phyloP scores from a whole-genome alignment of 2,797 vertebrate genomes.

The Poeciliopsis presidionis region DNA sequence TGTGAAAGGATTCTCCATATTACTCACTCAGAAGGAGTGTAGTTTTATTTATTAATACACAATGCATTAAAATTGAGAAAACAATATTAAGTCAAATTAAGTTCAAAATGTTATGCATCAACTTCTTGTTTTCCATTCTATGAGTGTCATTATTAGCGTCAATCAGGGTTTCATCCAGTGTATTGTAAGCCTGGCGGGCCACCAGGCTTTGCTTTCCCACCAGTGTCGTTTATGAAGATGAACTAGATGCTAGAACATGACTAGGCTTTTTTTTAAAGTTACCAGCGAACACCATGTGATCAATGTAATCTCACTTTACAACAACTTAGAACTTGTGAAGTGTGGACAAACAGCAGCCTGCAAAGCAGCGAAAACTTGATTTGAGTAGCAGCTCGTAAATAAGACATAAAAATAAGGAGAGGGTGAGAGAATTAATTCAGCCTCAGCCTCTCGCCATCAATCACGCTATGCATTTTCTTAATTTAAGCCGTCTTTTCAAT shows the following conservation, averaged over 20 bases:
- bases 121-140: no score
- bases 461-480: not conserved
- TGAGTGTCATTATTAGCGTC: no score
- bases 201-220: no score
- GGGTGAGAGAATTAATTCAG: not conserved
- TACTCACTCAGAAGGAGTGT: not conserved
- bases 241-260: not conserved
- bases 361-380: not conserved
- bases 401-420: not conserved
- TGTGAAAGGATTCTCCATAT: not conserved
- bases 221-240: not conserved
- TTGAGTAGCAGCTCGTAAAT: not conserved
- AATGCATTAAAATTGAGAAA: not conserved
- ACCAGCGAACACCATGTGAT: not conserved
- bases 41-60: not conserved
- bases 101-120: not conserved
- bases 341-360: not conserved
- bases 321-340: not conserved
- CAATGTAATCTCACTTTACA: not conserved
- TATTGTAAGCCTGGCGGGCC: no score
- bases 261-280: not conserved
- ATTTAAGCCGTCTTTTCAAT: not conserved
- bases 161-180: no score
- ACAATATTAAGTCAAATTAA: not conserved
- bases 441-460: not conserved